Evolutionary conservation across 2,113 vertebrate species (phyloP), one percentile per base, ranked within the genome.

Genomic region (Gymnorhina tibicen): DNA sequence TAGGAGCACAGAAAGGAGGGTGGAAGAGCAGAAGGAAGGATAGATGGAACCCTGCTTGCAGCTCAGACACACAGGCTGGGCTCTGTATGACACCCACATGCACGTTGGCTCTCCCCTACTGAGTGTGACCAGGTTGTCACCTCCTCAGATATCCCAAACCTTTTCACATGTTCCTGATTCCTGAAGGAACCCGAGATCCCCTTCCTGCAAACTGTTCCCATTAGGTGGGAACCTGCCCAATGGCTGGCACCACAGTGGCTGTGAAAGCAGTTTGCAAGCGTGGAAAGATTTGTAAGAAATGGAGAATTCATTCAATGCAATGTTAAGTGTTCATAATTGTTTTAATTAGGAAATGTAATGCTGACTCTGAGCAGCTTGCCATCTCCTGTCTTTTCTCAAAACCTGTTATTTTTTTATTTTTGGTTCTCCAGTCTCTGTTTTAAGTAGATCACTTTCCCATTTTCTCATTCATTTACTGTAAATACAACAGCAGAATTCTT

Each of bases 271-370:
- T 35, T n/a, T 90, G 70, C 7, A 28, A 80, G 6, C 0, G 1
- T 27, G n/a, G 32, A 92, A 92, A 67, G 13, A 8, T 73, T 79
- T 27, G 3, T 58, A 82, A 56, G 64, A 84, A 50, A 21, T 5
- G 21, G 30, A 69, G 6, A 85, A 72, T 46, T 58, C 24, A 52
- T 49, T 94, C 88, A 86, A 66, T 55, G 44, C 13, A 21, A 62
- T 0, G 0, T 18, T 70, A 74, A 94, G 11, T 82, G 35, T 56
- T 89, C 64, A 60, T 90, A 94, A 79, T 56, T 87, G 46, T n/a
- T 84, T 89, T 91, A 84, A 89, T 81, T 67, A 75, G 79, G 56
- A 93, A 95, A 75, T 14, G 11, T 26, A 96, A 60, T 84, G 59
- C 35, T 80, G 68, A 66, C 55, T 66, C 69, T 35, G 13, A 79